phyloP scores from a whole-genome alignment of 1,140 invertebrate genomes.

The Melitaea cinxia region DNA sequence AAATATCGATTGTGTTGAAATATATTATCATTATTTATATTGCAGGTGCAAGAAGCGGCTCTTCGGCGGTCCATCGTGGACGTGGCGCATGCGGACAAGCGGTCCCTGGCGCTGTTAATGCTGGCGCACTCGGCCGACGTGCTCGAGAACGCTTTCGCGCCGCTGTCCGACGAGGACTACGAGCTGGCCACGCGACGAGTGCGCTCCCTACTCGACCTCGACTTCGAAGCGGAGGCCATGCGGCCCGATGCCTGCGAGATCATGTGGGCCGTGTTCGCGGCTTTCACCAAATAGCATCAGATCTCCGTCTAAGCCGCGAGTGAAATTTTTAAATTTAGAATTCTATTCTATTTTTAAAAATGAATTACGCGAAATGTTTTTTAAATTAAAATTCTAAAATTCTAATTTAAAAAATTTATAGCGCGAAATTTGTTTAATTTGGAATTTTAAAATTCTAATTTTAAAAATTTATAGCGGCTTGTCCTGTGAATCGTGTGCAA shows the following conservation, averaged over 20 bases:
- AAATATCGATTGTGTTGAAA: too few species aligned
- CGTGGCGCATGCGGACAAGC: slow-evolving; percentile 97
- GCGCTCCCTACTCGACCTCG: slow-evolving; percentile 96
- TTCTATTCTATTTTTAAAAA: too few species aligned
- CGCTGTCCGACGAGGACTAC: slow-evolving; percentile 98
- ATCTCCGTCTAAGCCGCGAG: slow-evolving; percentile 24
- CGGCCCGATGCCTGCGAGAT: slow-evolving; percentile 95
- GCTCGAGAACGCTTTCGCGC: slow-evolving; percentile 99
- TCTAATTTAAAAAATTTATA: too few species aligned
- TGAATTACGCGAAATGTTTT: too few species aligned
- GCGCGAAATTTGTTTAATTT: too few species aligned
- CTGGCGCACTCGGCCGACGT: slow-evolving; percentile 99
- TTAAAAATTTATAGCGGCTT: slow-evolving; percentile 37
- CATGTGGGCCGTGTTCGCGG: slow-evolving; percentile 99
- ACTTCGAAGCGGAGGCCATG: slow-evolving; percentile 96
- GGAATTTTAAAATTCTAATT: background rate
- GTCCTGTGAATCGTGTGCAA: slow-evolving; percentile 18
- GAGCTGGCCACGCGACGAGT: slow-evolving; percentile 99
- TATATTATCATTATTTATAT: too few species aligned
- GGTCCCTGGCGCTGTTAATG: slow-evolving; percentile 95
- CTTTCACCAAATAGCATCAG: slow-evolving; percentile 95
- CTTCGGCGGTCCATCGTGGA: slow-evolving; percentile 98
- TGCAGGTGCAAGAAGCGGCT: slow-evolving; percentile 97
- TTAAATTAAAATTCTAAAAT: too few species aligned
- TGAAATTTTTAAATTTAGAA: slow-evolving; percentile 23